phyloP scores from a whole-genome alignment of 1,140 invertebrate species.

The Pentalonia nigronervosa region DNA sequence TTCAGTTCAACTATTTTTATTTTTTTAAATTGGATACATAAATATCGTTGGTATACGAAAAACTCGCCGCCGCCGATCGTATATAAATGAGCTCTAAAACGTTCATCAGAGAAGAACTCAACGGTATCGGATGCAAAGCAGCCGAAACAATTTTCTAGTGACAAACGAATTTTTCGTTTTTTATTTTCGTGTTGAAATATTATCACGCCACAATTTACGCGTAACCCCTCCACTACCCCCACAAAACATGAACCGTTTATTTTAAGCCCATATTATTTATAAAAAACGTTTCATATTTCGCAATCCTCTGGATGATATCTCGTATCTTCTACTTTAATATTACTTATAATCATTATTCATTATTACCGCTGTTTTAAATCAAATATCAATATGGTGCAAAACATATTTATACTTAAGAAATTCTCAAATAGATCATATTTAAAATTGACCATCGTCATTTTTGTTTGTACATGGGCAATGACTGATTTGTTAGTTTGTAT shows the following conservation, averaged over 20 bases:
- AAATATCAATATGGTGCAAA: too few species aligned
- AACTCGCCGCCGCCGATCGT: neutral
- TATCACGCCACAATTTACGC: neutral
- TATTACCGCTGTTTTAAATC: too few species aligned
- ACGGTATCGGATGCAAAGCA: neutral
- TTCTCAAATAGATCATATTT: too few species aligned
- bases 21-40: conserved; percentile 32
- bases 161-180: neutral
- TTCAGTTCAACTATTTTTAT: neutral
- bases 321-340: neutral
- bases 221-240: neutral
- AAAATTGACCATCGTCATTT: too few species aligned
- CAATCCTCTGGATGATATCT: neutral
- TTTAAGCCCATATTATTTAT: neutral
- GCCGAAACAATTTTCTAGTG: neutral
- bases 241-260: neutral
- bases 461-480: too few species aligned
- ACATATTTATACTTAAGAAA: too few species aligned
- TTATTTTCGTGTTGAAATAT: neutral
- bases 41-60: neutral
- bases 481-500: too few species aligned
- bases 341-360: too few species aligned
- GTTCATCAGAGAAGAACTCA: conserved; percentile 34
- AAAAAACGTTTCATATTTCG: neutral
- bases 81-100: neutral